Base-by-base conservation (phyloP, 2,113 vertebrate species). In the Halichoeres trimaculatus region DNA sequence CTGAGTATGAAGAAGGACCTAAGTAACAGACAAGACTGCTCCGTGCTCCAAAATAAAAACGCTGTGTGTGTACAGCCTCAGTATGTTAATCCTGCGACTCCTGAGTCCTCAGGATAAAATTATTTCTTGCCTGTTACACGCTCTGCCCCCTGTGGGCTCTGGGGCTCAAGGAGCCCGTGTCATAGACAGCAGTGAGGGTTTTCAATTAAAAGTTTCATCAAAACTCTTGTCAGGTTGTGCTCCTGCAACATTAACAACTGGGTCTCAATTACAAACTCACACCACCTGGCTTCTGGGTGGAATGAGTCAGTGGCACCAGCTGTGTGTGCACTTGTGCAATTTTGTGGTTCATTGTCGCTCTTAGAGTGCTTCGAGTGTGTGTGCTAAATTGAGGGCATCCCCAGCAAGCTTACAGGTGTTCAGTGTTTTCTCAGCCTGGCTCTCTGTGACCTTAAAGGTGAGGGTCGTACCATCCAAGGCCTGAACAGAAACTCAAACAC, bases 131-230 rank as follows among this genome's bases (percentile, higher is more conserved):
- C 73, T 59, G 67, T 64, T 40, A 50, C 35, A 63, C 9, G 35
- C 66, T 68, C 23, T 70, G 41, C 66, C 71, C 60, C 48, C n/a
- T 30, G 68, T 74, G 69, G 23, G 2, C 70, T 68, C 19, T 45
- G 54, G 67, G 45, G 36, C 30, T 62, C 24, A 26, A 62, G 56
- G 52, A 69, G 57, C 23, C 56, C 40, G 41, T 69, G 69, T 70
- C 65, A 53, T 19, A 78, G 41, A 71, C 68, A 35, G 34, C 58
- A 74, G 64, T 61, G 62, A 80, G 23, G 13, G 43, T 71, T 85
- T 87, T 88, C 81, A 89, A 84, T 93, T 86, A 90, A 85, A 91
- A 62, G 73, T 88, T 86, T 74, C 50, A 34, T 80, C 66, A 38
- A 62, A 86, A 82, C 55, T 86, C 78, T 81, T 68, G 72, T 79